Base-by-base conservation (phyloP, 2,888 invertebrate genomes). In the Ochropleura plecta region DNA sequence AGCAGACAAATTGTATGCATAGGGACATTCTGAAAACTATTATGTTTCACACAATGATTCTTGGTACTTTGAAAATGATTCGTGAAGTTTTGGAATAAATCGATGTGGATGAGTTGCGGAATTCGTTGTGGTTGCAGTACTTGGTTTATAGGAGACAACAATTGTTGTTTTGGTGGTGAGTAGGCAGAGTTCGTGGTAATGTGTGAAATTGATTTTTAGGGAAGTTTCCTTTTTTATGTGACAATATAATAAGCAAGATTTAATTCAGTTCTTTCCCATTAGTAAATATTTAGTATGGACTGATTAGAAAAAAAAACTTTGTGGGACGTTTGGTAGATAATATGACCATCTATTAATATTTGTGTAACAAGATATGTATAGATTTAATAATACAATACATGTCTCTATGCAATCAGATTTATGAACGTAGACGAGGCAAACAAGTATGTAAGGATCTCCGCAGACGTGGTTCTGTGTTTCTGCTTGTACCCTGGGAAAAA, bases 1-100 rank as follows among this genome's bases (percentile, higher is more conserved):
- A 80, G 81, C 88, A 86, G 85, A 88, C 87, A 91, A 92, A 90
- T 91, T 91, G 90, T 91, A 90, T 90, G 86, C 88, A 90, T 88
- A 87, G 86, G 88, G 79, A 84, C 83, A 88, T 88, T 90, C 88
- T 88, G 88, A 88, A 91, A 90, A 90, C 91, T 91, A 91, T 92
- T 92, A 89, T 91, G 70, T 85, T 76, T 49, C 72, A 79, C 68
- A 85, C 89, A 89, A 89, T 81, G 77, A 78, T 76, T 64, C 70
- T 70, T 70, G 68, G 64, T 79, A 72, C 76, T 77, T 63, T 60
- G 66, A 66, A 78, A 80, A 81, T 87, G 76, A 84, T 82, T 86
- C 79, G 81, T 51, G 49, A 77, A 57, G 42, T 73, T 81, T 69
- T 69, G 70, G 75, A 72, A 81, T 76, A 84, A 86, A 90, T 87